These are phyloP conservation scores for Actinernus sp. DNA, from an alignment of 92 coral and sea anemone species.

Conservation along the genomic window DNA sequence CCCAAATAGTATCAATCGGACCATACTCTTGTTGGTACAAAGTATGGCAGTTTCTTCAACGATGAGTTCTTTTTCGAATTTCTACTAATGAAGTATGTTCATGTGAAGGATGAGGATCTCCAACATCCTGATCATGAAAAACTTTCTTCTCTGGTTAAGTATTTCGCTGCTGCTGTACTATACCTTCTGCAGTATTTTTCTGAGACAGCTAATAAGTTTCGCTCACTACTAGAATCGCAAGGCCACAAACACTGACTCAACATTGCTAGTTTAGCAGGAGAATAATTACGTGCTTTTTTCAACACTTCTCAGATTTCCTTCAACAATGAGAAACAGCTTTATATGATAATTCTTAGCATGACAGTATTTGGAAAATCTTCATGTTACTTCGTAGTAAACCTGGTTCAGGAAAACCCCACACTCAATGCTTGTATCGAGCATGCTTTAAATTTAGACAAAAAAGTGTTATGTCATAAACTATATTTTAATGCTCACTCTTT, in stretches of 20 bases:
- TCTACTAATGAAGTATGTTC: constrained; percentile 1
- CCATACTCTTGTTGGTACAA: constrained; percentile 4
- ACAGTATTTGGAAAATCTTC: background rate
- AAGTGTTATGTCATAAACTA: too few relatives aligned
- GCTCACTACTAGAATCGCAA: too few relatives aligned
- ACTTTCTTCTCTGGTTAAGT: background rate
- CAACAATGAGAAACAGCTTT: background rate
- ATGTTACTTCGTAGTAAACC: constrained; percentile 14
- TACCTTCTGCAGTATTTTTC: background rate
- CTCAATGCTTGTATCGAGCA: constrained; percentile 5
- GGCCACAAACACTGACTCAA: too few relatives aligned
- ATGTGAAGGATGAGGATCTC: background rate
- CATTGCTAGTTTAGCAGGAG: too few relatives aligned
- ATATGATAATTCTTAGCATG: background rate
- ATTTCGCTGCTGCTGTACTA: background rate
- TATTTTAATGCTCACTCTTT: too few relatives aligned
- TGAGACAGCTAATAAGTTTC: background rate
- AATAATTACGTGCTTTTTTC: too few relatives aligned
- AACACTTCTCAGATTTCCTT: background rate
- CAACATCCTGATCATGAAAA: constrained; percentile 6
- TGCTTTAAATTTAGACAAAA: too few relatives aligned
- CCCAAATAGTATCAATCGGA: background rate
- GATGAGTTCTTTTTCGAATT: background rate
- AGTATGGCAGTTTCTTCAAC: constrained; percentile 11
- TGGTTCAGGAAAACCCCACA: constrained; percentile 31